Evolutionary conservation across 2,888 invertebrate genomes (phyloP).

Genomic region (Eristalis arbustorum): DNA sequence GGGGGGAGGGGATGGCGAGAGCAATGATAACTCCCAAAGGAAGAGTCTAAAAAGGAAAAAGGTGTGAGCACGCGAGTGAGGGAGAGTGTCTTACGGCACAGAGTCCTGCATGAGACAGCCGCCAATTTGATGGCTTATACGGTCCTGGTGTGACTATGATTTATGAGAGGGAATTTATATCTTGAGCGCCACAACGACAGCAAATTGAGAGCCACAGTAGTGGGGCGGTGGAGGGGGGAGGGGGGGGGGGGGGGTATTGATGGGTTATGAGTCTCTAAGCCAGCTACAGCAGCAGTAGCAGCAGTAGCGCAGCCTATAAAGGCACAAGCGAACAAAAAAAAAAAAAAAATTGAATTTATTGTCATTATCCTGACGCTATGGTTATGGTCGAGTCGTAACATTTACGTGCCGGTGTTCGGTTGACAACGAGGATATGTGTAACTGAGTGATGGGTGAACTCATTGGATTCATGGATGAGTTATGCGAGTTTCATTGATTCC

Average conservation of each 20-base stretch:
- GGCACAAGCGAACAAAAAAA: background rate
- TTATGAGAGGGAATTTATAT: conserved; percentile 45
- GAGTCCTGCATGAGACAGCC: conserved; percentile 36
- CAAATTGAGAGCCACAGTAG: background rate
- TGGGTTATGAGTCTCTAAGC: too few relatives aligned
- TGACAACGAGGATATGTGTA: too few relatives aligned
- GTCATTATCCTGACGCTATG: background rate
- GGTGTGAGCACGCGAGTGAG: background rate
- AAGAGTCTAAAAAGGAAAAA: conserved; percentile 10
- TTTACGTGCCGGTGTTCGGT: background rate
- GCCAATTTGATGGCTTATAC: conserved; percentile 55
- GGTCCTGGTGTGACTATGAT: conserved; percentile 29
- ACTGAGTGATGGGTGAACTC: too few relatives aligned
- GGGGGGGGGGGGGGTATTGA: too few relatives aligned
- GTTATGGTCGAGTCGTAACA: background rate
- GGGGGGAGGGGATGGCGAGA: too few relatives aligned
- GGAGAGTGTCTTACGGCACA: background rate
- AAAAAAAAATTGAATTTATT: conserved; percentile 36
- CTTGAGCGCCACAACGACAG: conserved; percentile 27
- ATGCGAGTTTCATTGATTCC: too few relatives aligned
- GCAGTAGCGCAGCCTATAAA: conserved; percentile 1
- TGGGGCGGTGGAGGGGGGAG: fast-evolving
- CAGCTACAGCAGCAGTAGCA: too few relatives aligned
- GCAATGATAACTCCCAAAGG: background rate
- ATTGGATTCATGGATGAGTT: too few relatives aligned